A percentile compares a stretch with the other conserved stretches of the same genome.
Conservation (phyloP, 2,797 vertebrate species). For the Tangara arthus region DNA sequence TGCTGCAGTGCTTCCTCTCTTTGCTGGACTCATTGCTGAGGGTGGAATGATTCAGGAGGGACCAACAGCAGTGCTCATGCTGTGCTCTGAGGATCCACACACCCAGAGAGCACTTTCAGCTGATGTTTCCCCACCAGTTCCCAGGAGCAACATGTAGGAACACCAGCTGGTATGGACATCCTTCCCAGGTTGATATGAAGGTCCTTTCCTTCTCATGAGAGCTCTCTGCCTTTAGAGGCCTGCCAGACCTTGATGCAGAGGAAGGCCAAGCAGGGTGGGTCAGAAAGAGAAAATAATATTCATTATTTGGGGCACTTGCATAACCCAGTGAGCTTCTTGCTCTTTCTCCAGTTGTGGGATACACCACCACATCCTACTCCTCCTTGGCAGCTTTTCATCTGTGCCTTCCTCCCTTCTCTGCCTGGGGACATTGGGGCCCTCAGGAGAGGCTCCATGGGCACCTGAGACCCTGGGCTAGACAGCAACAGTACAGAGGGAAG, state of each 20-base stretch:
- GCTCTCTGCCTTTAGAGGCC: background rate
- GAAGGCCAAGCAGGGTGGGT: background rate
- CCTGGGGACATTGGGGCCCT: background rate
- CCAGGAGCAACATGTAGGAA: background rate
- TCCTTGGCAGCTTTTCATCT: background rate
- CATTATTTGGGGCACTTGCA: background rate
- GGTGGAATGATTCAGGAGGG: background rate
- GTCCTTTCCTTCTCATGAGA: background rate
- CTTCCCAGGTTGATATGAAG: rapidly evolving
- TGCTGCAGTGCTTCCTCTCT: background rate
- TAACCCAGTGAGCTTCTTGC: background rate
- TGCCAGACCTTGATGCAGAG: background rate
- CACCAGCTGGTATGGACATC: rapidly evolving
- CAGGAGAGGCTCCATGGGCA: background rate
- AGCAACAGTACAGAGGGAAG: background rate
- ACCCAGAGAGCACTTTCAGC: background rate
- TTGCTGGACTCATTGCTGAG: background rate
- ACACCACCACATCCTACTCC: background rate
- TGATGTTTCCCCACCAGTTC: background rate
- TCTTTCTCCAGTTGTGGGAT: background rate
- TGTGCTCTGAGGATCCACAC: background rate
- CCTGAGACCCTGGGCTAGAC: background rate
- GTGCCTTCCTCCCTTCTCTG: background rate
- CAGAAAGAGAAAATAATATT: background rate
- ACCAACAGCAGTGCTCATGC: rapidly evolving